Evolutionary conservation across 2,888 invertebrate species (phyloP).

Genomic region (Tubiluchus corallicola): DNA sequence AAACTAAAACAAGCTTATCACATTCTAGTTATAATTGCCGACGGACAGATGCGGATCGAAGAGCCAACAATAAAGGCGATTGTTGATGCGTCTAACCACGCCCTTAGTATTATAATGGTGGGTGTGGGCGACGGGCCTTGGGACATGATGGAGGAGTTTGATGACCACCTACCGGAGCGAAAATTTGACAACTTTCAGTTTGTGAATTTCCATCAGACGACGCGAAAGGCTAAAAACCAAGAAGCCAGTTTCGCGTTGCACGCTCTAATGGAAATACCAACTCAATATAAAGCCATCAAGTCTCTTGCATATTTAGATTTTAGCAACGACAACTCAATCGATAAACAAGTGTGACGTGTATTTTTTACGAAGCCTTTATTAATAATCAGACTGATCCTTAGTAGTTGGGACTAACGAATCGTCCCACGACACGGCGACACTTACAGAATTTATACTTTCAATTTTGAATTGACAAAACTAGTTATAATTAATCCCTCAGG

Average conservation of each 20-base stretch:
- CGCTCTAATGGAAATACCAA: slow-evolving; percentile 34
- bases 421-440: no score
- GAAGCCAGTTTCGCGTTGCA: slow-evolving; percentile 33
- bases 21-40: slow-evolving; percentile 34
- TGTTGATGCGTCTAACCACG: slow-evolving; percentile 33
- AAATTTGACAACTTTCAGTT: slow-evolving; percentile 37
- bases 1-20: slow-evolving; percentile 31
- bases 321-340: no score
- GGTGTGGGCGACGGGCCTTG: slow-evolving; percentile 37
- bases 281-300: no score
- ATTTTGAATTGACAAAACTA: no score
- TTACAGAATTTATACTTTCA: no score
- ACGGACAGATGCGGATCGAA: slow-evolving; percentile 35
- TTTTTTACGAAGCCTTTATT: no score
- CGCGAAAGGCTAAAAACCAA: slow-evolving; percentile 20
- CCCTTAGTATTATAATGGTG: slow-evolving; percentile 34
- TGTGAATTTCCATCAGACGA: slow-evolving; percentile 31
- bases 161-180: slow-evolving; percentile 32
- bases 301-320: no score
- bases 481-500: no score
- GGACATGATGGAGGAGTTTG: slow-evolving; percentile 35
- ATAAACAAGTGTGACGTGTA: no score
- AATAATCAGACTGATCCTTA: no score
- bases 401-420: no score
- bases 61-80: slow-evolving; percentile 32